These are phyloP conservation scores for Trinorchestia longiramus DNA, from an alignment of 1,140 invertebrate species.

Conservation along the genomic window DNA sequence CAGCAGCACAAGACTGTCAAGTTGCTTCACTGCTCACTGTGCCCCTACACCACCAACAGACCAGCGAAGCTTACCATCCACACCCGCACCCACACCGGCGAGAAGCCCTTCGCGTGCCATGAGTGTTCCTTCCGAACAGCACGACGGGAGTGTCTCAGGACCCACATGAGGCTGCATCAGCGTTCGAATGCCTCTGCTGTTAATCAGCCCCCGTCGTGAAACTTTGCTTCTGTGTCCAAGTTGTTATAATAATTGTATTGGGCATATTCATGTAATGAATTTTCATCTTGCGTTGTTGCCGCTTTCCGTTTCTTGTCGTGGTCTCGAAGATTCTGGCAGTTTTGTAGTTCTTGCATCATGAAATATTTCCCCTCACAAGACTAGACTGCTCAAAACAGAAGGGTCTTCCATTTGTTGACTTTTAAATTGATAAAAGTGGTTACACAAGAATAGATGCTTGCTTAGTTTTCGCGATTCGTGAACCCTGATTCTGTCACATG, in stretches of 20 bases:
- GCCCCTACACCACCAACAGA: conserved; percentile 32
- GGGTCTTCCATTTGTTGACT: background rate
- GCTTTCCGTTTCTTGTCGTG: background rate
- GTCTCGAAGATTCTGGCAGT: background rate
- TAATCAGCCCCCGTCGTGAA: background rate
- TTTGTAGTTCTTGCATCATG: background rate
- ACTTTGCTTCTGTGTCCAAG: background rate
- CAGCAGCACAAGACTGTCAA: background rate
- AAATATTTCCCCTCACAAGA: background rate
- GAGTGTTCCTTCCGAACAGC: conserved; percentile 39
- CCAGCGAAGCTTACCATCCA: conserved; percentile 67
- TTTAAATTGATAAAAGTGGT: background rate
- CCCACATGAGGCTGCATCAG: conserved; percentile 31
- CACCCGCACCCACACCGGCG: conserved; percentile 52
- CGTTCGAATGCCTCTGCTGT: background rate
- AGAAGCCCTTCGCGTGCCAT: conserved; percentile 50
- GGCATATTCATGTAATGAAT: background rate
- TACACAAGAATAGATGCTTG: background rate
- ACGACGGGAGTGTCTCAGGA: conserved; percentile 10
- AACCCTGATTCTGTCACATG: background rate
- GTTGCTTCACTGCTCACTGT: conserved; percentile 20
- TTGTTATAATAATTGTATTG: background rate
- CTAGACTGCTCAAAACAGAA: background rate
- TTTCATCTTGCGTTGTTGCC: background rate
- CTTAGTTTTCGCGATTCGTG: background rate